Evolutionary conservation across 2,888 invertebrate species (phyloP).

Genomic region (Dilophus febrilis): DNA sequence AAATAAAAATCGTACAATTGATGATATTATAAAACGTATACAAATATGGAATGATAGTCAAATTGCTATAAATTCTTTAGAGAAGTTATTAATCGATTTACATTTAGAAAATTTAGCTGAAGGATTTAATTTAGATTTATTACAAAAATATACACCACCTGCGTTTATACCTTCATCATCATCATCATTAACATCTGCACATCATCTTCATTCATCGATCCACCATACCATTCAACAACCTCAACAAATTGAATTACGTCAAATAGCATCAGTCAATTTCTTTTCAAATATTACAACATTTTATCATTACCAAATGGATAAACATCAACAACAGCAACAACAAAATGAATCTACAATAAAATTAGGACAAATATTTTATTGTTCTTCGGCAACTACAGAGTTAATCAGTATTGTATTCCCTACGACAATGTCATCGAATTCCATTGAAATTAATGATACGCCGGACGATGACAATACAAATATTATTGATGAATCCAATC

Average conservation of each 20-base stretch:
- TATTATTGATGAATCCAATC: too few relatives aligned
- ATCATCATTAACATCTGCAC: too few relatives aligned
- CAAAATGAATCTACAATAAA: constrained; percentile 14
- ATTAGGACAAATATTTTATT: constrained; percentile 27
- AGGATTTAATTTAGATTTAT: constrained; percentile 5
- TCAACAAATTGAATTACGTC: constrained; percentile 19
- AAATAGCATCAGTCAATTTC: constrained; percentile 27
- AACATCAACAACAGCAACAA: too few relatives aligned
- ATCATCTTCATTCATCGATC: too few relatives aligned
- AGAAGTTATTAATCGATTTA: constrained; percentile 2
- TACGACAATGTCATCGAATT: constrained; percentile 20
- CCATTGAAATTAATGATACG: constrained; percentile 17
- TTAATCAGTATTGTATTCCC: constrained; percentile 7
- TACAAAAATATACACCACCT: background rate
- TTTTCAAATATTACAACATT: constrained; percentile 27
- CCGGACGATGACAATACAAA: background rate
- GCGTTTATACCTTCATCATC: background rate
- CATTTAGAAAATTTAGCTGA: constrained; percentile 1
- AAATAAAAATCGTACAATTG: constrained; percentile 15
- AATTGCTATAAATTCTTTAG: constrained; percentile 1
- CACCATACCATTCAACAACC: constrained; percentile 12
- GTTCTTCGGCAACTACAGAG: constrained; percentile 9
- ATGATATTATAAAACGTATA: constrained; percentile 8
- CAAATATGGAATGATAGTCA: background rate
- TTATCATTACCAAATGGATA: constrained; percentile 24